Evolutionary conservation across 2,888 invertebrate species (phyloP), one percentile per base, ranked within the genome.

Genomic region (Pseudoips prasinana): DNA sequence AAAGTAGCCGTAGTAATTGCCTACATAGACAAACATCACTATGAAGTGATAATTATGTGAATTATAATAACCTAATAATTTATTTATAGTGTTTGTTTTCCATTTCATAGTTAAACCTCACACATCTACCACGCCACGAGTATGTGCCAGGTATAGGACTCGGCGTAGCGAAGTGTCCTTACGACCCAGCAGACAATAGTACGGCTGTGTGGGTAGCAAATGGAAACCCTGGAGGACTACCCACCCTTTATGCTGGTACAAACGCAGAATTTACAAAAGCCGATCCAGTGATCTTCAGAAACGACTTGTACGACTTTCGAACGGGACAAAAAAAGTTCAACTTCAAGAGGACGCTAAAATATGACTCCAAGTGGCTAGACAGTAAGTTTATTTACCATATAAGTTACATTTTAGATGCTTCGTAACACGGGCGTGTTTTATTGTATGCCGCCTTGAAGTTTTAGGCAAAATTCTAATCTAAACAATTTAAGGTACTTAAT

Each of bases 301-400:
- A 92, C 38, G 92, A 92, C 63, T 87, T 93, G 27, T 91, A 90
- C 60, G 91, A 92, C 67, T 83, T 88, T 56, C 82, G 89, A 18
- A 91, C 91, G 29, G 91, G 92, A 31, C 87, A 90, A 56, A 90
- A 91, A 65, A 86, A 90, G 58, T 91, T 90, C 61, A 89, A 90
- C 51, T 92, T 92, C 64, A 92, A 92, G 65, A 78, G 93, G 39
- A 93, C 93, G 8, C 75, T 93, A 57, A 92, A 92, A 73, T 92
- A 92, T 54, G 93, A 93, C 70, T 92, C 92, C 11, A 93, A 93
- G 66, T 94, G 93, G 93, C 84, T 94, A 39, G 93, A 93, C 71
- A 93, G 93, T 93, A 71, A 90, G 91, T 90, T 25, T 22, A 5
- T 18, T 6, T 19, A 19, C 17, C 14, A n/a, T n/a, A n/a, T n/a